Conservation (phyloP, 2,797 vertebrate genomes). For the Distichodus sexfasciatus region DNA sequence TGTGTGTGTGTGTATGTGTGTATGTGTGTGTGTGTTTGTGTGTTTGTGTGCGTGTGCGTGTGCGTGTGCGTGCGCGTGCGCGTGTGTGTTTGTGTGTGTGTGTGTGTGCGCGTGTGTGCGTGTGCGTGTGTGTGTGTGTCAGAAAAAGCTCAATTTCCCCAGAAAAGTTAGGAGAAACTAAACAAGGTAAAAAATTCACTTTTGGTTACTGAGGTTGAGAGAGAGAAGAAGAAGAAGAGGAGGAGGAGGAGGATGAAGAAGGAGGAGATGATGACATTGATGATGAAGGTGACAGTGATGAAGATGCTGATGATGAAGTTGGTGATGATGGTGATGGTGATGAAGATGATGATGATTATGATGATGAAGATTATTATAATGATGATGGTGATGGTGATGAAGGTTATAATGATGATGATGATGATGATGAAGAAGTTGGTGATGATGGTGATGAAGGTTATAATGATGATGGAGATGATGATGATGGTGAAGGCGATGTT, state of each 20-base stretch:
- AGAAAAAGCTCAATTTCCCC: too few relatives aligned
- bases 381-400: too few relatives aligned
- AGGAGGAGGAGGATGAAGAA: not conserved
- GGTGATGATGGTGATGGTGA: too few relatives aligned
- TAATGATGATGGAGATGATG: not conserved
- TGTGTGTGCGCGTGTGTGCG: not conserved
- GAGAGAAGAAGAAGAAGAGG: not conserved
- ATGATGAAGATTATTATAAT: too few relatives aligned
- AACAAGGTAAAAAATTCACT: not conserved
- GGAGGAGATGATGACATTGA: not conserved
- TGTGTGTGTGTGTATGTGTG: not conserved
- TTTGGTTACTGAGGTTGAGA: too few relatives aligned
- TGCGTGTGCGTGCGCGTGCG: not conserved
- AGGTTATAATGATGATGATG: too few relatives aligned
- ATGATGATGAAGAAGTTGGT: not conserved
- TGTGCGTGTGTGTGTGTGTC: not conserved
- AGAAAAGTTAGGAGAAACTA: not conserved
- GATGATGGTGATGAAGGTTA: not conserved
- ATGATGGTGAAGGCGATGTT: too few relatives aligned
- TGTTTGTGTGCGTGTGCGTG: not conserved
- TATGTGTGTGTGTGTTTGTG: not conserved
- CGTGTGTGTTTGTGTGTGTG: not conserved
- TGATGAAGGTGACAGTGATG: not conserved
- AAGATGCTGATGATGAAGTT: too few relatives aligned
- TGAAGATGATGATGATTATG: too few relatives aligned